phyloP scores from a whole-genome alignment of 2,888 invertebrate species.

The Conomelus anceps region DNA sequence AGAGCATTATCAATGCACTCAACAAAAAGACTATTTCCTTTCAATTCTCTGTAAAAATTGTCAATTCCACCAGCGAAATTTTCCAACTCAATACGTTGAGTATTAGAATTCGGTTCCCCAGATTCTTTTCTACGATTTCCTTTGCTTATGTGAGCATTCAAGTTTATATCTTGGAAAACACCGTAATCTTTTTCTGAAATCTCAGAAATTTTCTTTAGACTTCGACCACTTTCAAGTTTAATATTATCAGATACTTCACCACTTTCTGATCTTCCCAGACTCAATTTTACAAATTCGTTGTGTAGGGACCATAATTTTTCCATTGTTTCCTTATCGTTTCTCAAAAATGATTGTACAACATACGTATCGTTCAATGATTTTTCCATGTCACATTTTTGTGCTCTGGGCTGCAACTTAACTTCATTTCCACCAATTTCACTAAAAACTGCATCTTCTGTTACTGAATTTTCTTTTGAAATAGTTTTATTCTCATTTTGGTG shows the following conservation, averaged over 20 bases:
- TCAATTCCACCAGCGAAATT: neutral
- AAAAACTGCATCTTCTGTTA: neutral
- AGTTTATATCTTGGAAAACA: neutral
- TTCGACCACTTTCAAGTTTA: neutral
- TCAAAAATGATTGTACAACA: neutral
- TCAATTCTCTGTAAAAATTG: neutral
- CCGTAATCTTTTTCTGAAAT: neutral
- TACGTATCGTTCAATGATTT: neutral
- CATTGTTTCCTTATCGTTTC: neutral
- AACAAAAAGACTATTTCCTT: neutral
- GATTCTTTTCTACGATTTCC: neutral
- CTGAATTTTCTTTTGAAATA: neutral
- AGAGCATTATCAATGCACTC: neutral
- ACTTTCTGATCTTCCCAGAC: neutral
- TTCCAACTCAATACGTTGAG: neutral
- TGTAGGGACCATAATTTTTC: neutral
- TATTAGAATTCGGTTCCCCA: neutral
- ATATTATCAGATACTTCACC: neutral
- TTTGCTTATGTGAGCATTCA: too few species aligned
- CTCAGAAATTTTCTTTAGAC: neutral
- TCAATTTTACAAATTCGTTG: neutral
- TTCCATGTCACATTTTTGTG: neutral
- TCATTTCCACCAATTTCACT: neutral
- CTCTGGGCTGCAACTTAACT: neutral
- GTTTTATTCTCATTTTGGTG: neutral